A percentile compares a stretch with the other conserved stretches of the same genome.
These are phyloP conservation scores for Pinna nobilis DNA, from an alignment of 1,140 invertebrate species.

Conservation along the genomic window DNA sequence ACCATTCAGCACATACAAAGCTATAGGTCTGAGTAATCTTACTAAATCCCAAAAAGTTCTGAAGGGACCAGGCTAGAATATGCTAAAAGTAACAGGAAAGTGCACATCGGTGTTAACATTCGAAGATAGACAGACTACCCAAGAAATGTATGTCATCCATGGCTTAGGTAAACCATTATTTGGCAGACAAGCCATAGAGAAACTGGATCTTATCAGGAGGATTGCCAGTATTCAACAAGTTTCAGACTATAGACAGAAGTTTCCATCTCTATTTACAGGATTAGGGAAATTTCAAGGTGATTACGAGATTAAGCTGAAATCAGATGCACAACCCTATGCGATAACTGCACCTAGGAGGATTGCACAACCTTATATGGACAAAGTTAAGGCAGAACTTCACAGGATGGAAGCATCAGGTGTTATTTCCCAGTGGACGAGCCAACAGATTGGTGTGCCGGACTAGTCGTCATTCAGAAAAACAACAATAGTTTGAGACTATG, in stretches of 20 bases:
- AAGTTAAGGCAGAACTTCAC: constrained; percentile 42
- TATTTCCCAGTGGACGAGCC: constrained; percentile 35
- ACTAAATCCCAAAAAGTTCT: constrained; percentile 24
- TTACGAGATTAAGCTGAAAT: constrained; percentile 19
- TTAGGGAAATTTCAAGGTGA: constrained; percentile 27
- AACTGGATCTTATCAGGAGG: constrained; percentile 7
- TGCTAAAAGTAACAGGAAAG: constrained; percentile 31
- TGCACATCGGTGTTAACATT: neutral
- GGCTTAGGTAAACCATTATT: constrained; percentile 10
- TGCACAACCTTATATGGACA: constrained; percentile 33
- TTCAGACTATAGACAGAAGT: neutral
- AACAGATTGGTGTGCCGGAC: constrained; percentile 40
- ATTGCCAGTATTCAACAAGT: neutral
- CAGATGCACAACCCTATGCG: constrained; percentile 22
- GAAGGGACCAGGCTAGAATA: constrained; percentile 16
- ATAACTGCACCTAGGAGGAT: constrained; percentile 26
- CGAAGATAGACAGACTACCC: neutral
- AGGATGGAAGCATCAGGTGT: constrained; percentile 44
- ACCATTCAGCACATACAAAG: neutral
- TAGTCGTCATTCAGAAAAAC: constrained; percentile 41
- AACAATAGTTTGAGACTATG: constrained; percentile 41
- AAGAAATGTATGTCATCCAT: constrained; percentile 23
- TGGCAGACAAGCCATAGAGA: constrained; percentile 29
- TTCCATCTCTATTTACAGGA: constrained; percentile 17
- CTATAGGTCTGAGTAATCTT: neutral